phyloP scores from a whole-genome alignment of 2,888 invertebrate species.

The Nymphalis urticae region DNA sequence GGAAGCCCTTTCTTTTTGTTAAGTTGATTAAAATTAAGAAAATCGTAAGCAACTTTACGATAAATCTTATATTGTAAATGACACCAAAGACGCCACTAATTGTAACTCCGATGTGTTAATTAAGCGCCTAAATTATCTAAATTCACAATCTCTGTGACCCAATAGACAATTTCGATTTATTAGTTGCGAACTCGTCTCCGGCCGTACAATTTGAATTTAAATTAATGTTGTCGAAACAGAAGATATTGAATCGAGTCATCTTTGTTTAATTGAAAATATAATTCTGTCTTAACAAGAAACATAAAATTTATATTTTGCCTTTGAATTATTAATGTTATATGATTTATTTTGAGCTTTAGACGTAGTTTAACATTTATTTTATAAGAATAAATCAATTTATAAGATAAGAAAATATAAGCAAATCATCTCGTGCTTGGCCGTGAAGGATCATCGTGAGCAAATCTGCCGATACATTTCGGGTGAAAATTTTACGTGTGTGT shows the following conservation, averaged over 20 bases:
- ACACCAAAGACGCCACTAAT: constrained; percentile 1
- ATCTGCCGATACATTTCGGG: no score
- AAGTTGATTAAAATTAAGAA: no score
- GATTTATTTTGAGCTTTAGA: neutral
- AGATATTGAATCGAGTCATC: constrained; percentile 25
- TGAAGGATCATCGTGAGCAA: no score
- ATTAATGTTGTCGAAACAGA: constrained; percentile 36
- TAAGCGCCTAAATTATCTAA: constrained; percentile 42
- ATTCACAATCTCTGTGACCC: constrained; percentile 39
- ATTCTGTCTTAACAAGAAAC: constrained; percentile 24
- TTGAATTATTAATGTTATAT: constrained; percentile 6
- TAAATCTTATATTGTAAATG: neutral
- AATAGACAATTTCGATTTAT: constrained; percentile 44
- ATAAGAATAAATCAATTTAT: no score
- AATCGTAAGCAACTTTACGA: neutral
- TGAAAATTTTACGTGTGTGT: no score
- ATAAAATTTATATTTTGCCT: constrained; percentile 19
- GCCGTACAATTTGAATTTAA: constrained; percentile 36
- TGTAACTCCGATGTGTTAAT: constrained; percentile 39
- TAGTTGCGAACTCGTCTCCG: constrained; percentile 39
- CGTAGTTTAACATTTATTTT: neutral
- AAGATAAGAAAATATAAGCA: no score
- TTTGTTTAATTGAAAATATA: constrained; percentile 33
- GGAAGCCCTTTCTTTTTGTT: no score
- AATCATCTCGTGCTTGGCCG: no score